Evolutionary conservation across 2,888 invertebrate species (phyloP).

Genomic region (Drosophila borealis): DNA sequence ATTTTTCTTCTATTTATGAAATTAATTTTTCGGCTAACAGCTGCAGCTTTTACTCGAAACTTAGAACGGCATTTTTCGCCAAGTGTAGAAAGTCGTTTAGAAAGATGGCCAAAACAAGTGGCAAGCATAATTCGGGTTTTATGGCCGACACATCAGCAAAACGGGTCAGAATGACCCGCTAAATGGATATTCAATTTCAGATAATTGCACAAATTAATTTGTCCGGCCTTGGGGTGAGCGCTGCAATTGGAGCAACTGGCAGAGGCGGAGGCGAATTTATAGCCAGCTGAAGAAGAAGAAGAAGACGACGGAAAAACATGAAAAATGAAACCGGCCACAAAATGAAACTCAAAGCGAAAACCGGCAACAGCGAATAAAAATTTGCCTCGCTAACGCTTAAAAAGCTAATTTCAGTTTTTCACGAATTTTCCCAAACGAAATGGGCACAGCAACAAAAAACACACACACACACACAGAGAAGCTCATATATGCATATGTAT

Average conservation of each 20-base stretch:
- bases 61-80: not conserved
- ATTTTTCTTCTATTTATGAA: no score
- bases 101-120: not conserved
- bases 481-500: slow-evolving; percentile 6
- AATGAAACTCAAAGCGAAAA: slow-evolving; percentile 54
- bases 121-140: not conserved
- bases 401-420: slow-evolving; percentile 73
- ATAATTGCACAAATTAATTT: slow-evolving; percentile 73
- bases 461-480: slow-evolving; percentile 14
- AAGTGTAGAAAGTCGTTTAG: not conserved
- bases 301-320: slow-evolving; percentile 14
- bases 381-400: slow-evolving; percentile 54
- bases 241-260: slow-evolving; percentile 45
- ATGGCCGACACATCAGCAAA: slow-evolving; percentile 7
- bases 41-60: no score
- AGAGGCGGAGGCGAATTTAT: slow-evolving; percentile 10
- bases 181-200: slow-evolving; percentile 73
- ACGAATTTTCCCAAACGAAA: slow-evolving; percentile 75
- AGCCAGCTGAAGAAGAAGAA: slow-evolving; percentile 29
- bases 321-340: slow-evolving; percentile 47
- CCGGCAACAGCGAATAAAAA: slow-evolving; percentile 47
- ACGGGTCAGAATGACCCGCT: slow-evolving; percentile 51
- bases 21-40: no score
- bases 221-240: slow-evolving; percentile 57
- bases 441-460: slow-evolving; percentile 54